Base-by-base conservation (phyloP, 2,113 vertebrate species). In the Triplophysa dalaica region DNA sequence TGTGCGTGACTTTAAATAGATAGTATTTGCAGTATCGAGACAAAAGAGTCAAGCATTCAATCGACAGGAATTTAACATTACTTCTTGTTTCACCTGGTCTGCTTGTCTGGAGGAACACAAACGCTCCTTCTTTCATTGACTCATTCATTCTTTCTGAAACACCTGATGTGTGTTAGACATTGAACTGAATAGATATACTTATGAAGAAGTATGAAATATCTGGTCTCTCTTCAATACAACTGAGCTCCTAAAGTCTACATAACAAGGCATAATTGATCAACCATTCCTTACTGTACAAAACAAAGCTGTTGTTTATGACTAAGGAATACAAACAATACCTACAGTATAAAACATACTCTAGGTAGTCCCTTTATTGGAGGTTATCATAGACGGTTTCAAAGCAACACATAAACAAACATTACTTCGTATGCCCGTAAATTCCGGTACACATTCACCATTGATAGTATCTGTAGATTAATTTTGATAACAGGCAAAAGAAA, bases 1-100 rank as follows among this genome's bases (percentile, higher is more conserved):
- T 7, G 45, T 52, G 43, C 22, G 17, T 73, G 17, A 64, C 62
- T 66, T 62, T 69, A 64, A 24, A 54, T 61, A 45, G 64, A 48
- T 58, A 19, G 22, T 77, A 68, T 82, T 78, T 82, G 33, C 41
- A 80, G 61, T 43, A 60, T 58, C 65, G 43, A 65, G 33, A 16
- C 8, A 9, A 24, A 58, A 10, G 43, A 63, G 56, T 79, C 78
- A 79, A 64, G 64, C 65, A 66, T 62, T 70, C 73, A 75, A 76
- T 76, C 16, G 21, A 21, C 21, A n/a, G 10, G 66, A 72, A 52
- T 67, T 24, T 54, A 72, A 52, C 41, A 70, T 1, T 10, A 14
- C 8, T 79, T 29, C 19, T 21, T 52, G 60, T 63, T 70, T 48
- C 63, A 75, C 67, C 4, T 19, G 63, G 61, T 12, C 73, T 76